Evolutionary conservation across 2,888 invertebrate genomes (phyloP), one percentile per base, ranked within the genome.

Genomic region (Amphipoea lucens): DNA sequence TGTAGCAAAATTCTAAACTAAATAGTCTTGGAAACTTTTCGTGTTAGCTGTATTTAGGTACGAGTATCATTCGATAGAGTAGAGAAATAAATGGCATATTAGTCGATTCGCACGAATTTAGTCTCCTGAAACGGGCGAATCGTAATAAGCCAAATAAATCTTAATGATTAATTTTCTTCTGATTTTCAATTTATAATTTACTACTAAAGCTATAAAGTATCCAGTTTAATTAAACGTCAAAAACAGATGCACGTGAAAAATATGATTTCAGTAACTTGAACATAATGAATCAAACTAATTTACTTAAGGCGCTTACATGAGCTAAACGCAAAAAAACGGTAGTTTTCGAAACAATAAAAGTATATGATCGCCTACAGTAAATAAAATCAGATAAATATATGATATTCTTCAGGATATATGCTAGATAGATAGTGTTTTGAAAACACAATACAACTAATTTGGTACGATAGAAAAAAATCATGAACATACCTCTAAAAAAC

Each of bases 141-240:
- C 23, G 54, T 54, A 23, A 23, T 57, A 57, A 23, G 4, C 23
- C 57, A 57, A 23, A 23, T 23, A 23, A 57, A 74, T 79, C 9
- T 66, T 12, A 51, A 54, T n/a, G 14, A 77, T 76, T 17, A 36
- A 71, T 77, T 57, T 71, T 81, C 63, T 60, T 80, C 42, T 3
- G 11, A 60, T 42, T 67, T 23, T 71, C 29, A 62, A 77, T 40
- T 11, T 20, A 23, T 23, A 65, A 57, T 70, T n/a, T 14, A 40
- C 45, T 68, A 62, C 42, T 67, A 40, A 40, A 57, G 2, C n/a
- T 45, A 11, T 42, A 42, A 6, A 12, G 12, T 12, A 74, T 60
- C 42, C 57, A 83, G 14, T 80, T 83, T 17, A 69, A 75, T 83
- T 23, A 69, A 79, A 83, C 60, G 80, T 83, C 83, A 65, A 76